phyloP scores from a whole-genome alignment of 1,140 invertebrate genomes.

The Elysia chlorotica region DNA sequence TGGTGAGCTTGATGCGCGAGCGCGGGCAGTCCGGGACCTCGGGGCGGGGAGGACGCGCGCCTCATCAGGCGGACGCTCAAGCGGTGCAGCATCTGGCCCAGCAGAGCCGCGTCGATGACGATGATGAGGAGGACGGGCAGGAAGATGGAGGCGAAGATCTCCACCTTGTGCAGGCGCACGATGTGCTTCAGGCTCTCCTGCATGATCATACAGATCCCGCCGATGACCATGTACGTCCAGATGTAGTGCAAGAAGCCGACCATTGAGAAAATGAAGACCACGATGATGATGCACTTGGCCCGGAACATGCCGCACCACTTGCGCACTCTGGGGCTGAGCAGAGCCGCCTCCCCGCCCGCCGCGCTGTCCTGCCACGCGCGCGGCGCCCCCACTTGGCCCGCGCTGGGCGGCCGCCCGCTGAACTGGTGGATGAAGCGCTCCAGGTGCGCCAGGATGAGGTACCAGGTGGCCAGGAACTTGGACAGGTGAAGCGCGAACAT shows the following conservation, averaged over 20 bases:
- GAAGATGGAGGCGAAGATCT: constrained; percentile 9
- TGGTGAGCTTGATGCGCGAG: too few species aligned
- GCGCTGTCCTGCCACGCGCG: too few species aligned
- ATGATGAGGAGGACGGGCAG: constrained; percentile 18
- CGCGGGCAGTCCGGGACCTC: background rate
- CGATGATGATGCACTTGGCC: constrained; percentile 19
- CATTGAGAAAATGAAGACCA: constrained; percentile 15
- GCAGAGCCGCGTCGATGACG: constrained; percentile 6
- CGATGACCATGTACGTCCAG: constrained; percentile 1
- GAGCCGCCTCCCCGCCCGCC: too few species aligned
- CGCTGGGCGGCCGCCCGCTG: background rate
- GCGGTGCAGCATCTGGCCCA: too few species aligned
- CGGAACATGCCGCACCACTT: constrained; percentile 20
- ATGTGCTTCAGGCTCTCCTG: constrained; percentile 7
- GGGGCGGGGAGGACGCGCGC: background rate
- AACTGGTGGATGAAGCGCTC: constrained; percentile 11
- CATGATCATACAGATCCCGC: background rate
- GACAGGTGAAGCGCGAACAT: constrained; percentile 27
- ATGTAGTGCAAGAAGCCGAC: constrained; percentile 18
- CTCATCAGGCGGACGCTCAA: background rate
- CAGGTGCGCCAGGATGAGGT: constrained; percentile 14
- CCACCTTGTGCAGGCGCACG: constrained; percentile 4
- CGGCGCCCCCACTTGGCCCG: too few species aligned
- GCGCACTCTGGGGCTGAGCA: too few species aligned
- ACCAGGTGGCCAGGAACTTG: constrained; percentile 23